Percentiles rank a stretch among this genome's conserved stretches.
Conservation (phyloP, 2,888 invertebrate species). For the Aelia acuminata region DNA sequence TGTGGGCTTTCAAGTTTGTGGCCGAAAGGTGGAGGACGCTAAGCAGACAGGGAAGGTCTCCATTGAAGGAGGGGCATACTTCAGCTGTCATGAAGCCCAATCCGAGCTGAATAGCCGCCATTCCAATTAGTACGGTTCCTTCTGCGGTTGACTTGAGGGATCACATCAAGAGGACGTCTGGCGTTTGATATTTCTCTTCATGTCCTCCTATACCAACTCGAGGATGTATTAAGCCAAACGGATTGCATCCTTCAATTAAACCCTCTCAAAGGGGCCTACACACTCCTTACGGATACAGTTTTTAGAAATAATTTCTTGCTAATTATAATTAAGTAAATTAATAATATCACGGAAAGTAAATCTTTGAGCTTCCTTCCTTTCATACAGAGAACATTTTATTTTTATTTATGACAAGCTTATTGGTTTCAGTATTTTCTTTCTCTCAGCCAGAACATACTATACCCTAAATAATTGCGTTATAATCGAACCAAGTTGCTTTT, state of each 20-base stretch:
- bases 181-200: constrained; percentile 14
- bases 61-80: not conserved
- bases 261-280: not conserved
- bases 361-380: no score
- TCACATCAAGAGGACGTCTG: not conserved
- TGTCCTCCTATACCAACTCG: not conserved
- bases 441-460: no score
- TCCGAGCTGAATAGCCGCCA: not conserved
- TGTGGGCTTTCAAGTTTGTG: not conserved
- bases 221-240: not conserved
- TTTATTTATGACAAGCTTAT: no score
- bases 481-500: no score
- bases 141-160: constrained; percentile 21
- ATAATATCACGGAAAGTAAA: not conserved
- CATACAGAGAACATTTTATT: no score
- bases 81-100: constrained; percentile 11
- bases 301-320: not conserved
- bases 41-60: not conserved
- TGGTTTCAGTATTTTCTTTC: no score
- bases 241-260: not conserved
- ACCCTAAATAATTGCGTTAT: no score
- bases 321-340: not conserved
- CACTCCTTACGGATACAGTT: not conserved
- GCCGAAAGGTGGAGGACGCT: not conserved
- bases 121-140: not conserved